Evolutionary conservation across 2,888 invertebrate genomes (phyloP).

Genomic region (Melinaea marsaeus): DNA sequence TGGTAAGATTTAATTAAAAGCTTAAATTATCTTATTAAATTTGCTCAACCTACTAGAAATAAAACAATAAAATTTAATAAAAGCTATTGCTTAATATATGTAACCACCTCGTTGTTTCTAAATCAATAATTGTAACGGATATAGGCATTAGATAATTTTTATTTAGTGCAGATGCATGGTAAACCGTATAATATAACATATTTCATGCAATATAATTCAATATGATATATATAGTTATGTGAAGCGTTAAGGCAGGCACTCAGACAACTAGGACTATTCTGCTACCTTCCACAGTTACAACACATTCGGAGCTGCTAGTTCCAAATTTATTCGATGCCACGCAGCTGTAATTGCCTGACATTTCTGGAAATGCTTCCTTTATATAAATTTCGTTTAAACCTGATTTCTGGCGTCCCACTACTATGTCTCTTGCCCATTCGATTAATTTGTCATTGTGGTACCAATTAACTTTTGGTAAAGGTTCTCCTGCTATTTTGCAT

Average conservation of each 20-base stretch:
- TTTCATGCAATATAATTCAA: constrained; percentile 14
- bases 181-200: constrained; percentile 34
- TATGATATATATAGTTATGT: not conserved
- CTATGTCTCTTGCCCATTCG: constrained; percentile 86
- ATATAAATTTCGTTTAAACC: constrained; percentile 89
- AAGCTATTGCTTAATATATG: constrained; percentile 18
- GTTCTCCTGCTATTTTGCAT: constrained; percentile 86
- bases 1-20: not conserved
- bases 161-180: constrained; percentile 66
- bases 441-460: constrained; percentile 84
- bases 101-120: constrained; percentile 22
- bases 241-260: constrained; percentile 24
- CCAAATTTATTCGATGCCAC: constrained; percentile 90
- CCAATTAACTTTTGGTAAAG: constrained; percentile 89
- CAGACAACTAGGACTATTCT: constrained; percentile 39
- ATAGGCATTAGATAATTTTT: constrained; percentile 8
- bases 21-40: not conserved
- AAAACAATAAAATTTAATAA: constrained; percentile 3
- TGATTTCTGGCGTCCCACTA: constrained; percentile 84
- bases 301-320: constrained; percentile 85
- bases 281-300: constrained; percentile 89
- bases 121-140: constrained; percentile 8
- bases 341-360: constrained; percentile 91
- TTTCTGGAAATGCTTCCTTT: constrained; percentile 93
- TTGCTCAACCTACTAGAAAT: not conserved